A percentile compares a stretch with the other conserved stretches of the same genome.
Evolutionary conservation across 2,113 vertebrate species (phyloP).

Genomic region (Pantherophis guttatus): DNA sequence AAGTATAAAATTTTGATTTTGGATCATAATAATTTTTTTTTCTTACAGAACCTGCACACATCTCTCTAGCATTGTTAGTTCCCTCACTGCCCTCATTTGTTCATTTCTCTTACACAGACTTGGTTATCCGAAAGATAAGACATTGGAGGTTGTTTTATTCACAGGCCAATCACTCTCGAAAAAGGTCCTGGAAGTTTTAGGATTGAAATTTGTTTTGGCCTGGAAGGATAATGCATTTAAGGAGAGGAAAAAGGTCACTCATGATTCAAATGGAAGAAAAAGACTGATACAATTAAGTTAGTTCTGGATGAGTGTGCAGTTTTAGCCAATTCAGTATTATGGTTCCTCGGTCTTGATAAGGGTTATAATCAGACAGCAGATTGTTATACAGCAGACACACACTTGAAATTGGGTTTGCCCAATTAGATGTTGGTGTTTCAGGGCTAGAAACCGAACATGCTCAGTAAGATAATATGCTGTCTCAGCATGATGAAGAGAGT

Average conservation of each 20-base stretch:
- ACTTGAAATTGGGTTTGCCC: conserved; percentile 10
- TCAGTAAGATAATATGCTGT: neutral
- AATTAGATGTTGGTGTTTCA: conserved; percentile 9
- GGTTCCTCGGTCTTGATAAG: neutral
- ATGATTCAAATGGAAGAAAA: neutral
- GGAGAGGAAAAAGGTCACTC: neutral
- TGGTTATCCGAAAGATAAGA: neutral
- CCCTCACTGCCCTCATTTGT: neutral
- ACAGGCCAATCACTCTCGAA: neutral
- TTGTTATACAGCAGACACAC: neutral
- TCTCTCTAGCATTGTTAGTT: conserved; percentile 44
- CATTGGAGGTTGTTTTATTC: neutral
- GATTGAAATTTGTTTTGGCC: neutral
- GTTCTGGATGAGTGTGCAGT: neutral
- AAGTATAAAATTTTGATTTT: conserved; percentile 41
- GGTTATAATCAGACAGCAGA: conserved; percentile 3
- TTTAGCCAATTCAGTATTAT: neutral
- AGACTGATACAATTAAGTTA: neutral
- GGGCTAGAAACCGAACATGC: conserved; percentile 1
- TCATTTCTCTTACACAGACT: neutral
- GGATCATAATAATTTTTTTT: conserved; percentile 49
- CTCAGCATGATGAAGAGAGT: neutral
- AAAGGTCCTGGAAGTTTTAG: neutral
- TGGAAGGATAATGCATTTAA: neutral
- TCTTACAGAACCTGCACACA: neutral